Evolutionary conservation across 1,140 invertebrate species (phyloP), one percentile per base, ranked within the genome.

Genomic region (Drosophila busckii): DNA sequence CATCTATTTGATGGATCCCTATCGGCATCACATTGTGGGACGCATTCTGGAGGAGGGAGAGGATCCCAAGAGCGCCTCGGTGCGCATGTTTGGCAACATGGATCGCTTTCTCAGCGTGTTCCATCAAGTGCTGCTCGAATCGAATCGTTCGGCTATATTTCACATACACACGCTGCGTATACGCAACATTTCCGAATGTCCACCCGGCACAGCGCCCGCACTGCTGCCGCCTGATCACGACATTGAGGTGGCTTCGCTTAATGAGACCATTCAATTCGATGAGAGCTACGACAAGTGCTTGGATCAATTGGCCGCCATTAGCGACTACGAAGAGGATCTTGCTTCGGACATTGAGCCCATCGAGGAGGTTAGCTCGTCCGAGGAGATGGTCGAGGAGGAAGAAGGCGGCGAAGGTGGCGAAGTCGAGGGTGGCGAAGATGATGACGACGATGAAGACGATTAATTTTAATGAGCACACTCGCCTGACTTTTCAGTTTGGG

Each of bases 1-100:
- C n/a, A 66, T 84, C 12, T 86, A 86, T 20, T 28, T 86, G 2
- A 75, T 86, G 55, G 84, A 86, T 67, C 84, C 84, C 1, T 86
- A 85, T 69, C 68, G 75, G 2, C 84, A 86, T 44, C 49, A 84
- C 2, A 76, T 84, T 13, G 61, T 84, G 4, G 84, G 84, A 1
- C 59, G 61, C 3, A 60, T 70, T 12, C 35, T 83, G 22, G 61
- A 64, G 10, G 83, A 68, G 23, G 64, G 64, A 9, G 73, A 76
- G 12, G 69, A 67, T 44, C 69, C 66, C 0, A 86, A 82, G 8
- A 75, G 67, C 20, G 85, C 85, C 5, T 42, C 46, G 1, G 34
- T 86, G 4, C 60, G 84, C 1, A 86, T 86, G 71, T 86, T 86
- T 15, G 53, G 66, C 3, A 66, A 62, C n/a, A 60, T 86, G 2